Percentiles rank a stretch among this genome's conserved stretches.
Evolutionary conservation across 2,888 invertebrate species (phyloP).

Genomic region (Coecobrya sp.): DNA sequence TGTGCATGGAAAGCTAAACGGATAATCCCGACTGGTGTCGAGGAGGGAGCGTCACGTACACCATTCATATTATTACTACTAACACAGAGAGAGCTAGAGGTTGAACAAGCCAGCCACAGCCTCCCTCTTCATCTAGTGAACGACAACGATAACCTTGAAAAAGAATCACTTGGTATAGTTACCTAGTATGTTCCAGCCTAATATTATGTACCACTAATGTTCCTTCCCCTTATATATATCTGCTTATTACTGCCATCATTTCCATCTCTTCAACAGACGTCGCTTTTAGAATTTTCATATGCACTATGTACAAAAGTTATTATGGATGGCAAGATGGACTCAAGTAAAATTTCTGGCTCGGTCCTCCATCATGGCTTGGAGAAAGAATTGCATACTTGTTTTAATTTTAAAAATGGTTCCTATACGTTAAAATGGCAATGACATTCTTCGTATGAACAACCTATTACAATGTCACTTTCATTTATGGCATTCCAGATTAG

Average conservation of each 20-base stretch:
- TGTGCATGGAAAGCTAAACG: neutral
- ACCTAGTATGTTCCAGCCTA: neutral
- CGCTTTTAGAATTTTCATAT: neutral
- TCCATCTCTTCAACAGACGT: neutral
- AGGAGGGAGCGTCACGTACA: constrained; percentile 31
- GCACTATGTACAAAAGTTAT: neutral
- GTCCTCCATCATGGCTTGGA: constrained; percentile 20
- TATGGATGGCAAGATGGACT: neutral
- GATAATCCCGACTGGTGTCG: constrained; percentile 15
- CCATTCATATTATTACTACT: neutral
- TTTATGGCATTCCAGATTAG: no score
- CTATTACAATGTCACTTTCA: no score
- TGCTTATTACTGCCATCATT: neutral
- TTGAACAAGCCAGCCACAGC: constrained; percentile 31
- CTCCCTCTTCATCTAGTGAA: constrained; percentile 67
- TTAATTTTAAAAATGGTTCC: neutral
- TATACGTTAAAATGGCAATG: no score
- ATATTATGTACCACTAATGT: no score
- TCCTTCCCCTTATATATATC: neutral
- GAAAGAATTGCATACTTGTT: neutral
- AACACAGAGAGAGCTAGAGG: neutral
- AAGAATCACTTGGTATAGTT: constrained; percentile 23
- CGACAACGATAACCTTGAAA: constrained; percentile 78
- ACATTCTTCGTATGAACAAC: no score
- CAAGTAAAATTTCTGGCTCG: neutral